These are phyloP conservation scores for Matsumyia berberina DNA, from an alignment of 2,888 invertebrate genomes.

Conservation along the genomic window DNA sequence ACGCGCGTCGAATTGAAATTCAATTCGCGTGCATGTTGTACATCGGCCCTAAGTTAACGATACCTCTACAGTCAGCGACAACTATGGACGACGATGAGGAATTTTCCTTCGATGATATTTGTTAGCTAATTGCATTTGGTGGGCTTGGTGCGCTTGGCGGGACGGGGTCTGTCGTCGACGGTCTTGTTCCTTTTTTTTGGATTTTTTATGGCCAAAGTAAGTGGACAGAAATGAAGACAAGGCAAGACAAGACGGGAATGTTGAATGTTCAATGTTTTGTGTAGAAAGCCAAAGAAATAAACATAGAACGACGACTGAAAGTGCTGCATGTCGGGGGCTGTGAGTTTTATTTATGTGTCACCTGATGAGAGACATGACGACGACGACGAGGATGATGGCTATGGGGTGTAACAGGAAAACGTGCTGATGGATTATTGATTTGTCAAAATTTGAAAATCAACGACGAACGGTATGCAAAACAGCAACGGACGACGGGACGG, in stretches of 20 bases:
- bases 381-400: neutral
- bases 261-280: conserved; percentile 59
- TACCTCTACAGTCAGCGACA: conserved; percentile 38
- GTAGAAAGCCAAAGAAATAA: conserved; percentile 30
- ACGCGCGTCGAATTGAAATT: conserved; percentile 74
- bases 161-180: neutral
- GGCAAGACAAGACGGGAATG: conserved; percentile 70
- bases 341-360: conserved; percentile 70
- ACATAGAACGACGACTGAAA: conserved; percentile 3
- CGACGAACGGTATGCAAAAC: conserved; percentile 7
- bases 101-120: conserved; percentile 72
- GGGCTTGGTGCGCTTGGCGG: conserved; percentile 17
- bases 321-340: conserved; percentile 50
- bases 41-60: conserved; percentile 75
- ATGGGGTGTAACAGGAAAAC: conserved; percentile 43
- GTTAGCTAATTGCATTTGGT: conserved; percentile 73
- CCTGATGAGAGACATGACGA: conserved; percentile 26
- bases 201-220: conserved; percentile 65
- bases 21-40: conserved; percentile 75
- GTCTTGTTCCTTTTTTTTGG: conserved; percentile 20
- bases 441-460: conserved; percentile 51
- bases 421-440: conserved; percentile 74
- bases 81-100: conserved; percentile 60
- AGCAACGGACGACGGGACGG: neutral
- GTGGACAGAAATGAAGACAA: conserved; percentile 74